Evolutionary conservation across 1,140 invertebrate genomes (phyloP).

Genomic region (Trichonephila clavipes): DNA sequence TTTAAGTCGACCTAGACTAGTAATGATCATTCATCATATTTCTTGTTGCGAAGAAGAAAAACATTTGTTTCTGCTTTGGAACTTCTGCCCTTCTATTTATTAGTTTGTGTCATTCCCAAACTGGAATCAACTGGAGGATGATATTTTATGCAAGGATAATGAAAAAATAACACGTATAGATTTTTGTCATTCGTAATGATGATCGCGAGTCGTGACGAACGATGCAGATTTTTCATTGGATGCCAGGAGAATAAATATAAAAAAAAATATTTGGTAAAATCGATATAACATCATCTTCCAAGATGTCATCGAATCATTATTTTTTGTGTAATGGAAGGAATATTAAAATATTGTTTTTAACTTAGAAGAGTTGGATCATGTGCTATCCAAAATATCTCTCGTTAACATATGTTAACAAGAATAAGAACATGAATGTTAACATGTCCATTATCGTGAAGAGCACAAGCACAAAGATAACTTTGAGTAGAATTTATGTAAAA

Average conservation of each 20-base stretch:
- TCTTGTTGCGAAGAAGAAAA: conserved; percentile 19
- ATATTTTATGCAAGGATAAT: background rate
- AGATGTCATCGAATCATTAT: background rate
- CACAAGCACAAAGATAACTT: no score
- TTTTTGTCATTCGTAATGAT: conserved; percentile 6
- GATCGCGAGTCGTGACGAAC: background rate
- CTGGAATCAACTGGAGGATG: background rate
- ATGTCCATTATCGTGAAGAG: no score
- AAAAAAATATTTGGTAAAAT: background rate
- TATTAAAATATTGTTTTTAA: background rate
- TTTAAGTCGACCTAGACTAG: conserved; percentile 50
- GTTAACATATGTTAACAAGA: no score
- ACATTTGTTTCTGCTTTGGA: conserved; percentile 19
- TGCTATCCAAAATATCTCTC: no score
- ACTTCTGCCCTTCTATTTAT: conserved; percentile 39
- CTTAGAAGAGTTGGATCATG: no score
- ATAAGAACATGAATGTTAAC: no score
- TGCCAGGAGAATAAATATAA: background rate
- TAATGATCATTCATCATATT: conserved; percentile 61
- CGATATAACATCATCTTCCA: background rate
- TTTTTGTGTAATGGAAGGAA: background rate
- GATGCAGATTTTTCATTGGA: background rate
- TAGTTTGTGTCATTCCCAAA: background rate
- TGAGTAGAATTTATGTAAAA: no score
- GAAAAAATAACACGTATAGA: background rate